phyloP scores from a whole-genome alignment of 2,113 vertebrate species.

The Cheirogaleus medius region DNA sequence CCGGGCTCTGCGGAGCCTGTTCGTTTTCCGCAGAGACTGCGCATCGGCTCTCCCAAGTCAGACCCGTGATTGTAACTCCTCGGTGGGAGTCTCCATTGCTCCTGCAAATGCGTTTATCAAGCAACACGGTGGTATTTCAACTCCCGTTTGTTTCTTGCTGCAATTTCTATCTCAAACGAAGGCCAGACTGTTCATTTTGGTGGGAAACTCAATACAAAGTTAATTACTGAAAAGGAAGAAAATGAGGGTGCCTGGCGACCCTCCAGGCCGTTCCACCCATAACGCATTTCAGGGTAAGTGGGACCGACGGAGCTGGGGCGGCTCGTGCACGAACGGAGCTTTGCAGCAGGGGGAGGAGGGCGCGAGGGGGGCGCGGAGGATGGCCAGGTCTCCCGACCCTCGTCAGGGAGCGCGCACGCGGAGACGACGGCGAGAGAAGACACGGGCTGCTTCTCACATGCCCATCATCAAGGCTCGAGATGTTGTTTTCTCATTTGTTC shows the following conservation, averaged over 20 bases:
- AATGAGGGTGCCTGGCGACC: not conserved
- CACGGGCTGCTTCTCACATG: not conserved
- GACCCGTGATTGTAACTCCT: not conserved
- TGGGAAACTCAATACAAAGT: not conserved
- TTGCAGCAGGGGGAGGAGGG: not conserved
- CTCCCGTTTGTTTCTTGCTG: not conserved
- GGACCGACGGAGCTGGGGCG: not conserved
- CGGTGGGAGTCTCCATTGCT: accelerated
- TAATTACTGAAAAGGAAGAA: slow-evolving; percentile 31
- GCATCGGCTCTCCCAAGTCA: not conserved
- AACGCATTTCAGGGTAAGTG: not conserved
- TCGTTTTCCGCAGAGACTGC: accelerated
- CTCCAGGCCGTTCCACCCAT: not conserved
- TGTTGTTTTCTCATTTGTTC: not conserved
- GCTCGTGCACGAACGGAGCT: accelerated
- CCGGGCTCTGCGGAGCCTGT: not conserved
- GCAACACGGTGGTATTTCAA: not conserved
- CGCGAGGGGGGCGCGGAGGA: accelerated
- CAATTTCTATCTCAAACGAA: not conserved
- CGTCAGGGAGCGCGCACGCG: accelerated
- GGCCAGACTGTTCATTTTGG: not conserved
- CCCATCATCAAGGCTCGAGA: not conserved
- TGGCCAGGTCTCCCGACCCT: not conserved
- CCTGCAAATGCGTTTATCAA: not conserved
- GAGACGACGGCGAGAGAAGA: accelerated